Evolutionary conservation across 2,113 vertebrate genomes (phyloP), one percentile per base, ranked within the genome.

Genomic region (Penelope pileata): DNA sequence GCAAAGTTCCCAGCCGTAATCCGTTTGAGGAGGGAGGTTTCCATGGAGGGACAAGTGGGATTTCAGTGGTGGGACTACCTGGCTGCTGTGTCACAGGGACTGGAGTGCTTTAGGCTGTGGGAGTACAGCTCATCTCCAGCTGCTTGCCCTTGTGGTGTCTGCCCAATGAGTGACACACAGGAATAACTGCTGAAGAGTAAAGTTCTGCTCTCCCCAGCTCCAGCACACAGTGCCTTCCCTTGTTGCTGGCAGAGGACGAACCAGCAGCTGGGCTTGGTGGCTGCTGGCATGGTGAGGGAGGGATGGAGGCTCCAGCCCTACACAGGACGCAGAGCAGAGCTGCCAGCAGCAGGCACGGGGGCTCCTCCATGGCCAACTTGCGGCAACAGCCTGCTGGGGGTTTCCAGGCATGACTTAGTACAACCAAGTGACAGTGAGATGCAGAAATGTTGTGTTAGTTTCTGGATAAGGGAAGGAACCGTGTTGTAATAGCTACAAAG

Each of bases 331-430:
- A 53, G 51, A 83, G 27, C 36, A 2, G 6, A 63, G 42, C 50
- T 56, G 42, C 59, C 23, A 29, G 15, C 26, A 43, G 32, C 36
- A 45, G 66, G 32, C 22, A 32, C 1, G 2, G 10, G 30, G 30
- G 2, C 6, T 69, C 18, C 48, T 48, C 36, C 48, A 27, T 1
- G 1, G 10, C 1, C 38, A 10, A 26, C 23, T 23, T 27, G 29
- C 14, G 27, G 66, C 19, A 53, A 34, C 72, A 78, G 21, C 34
- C 16, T 40, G 6, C 36, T 58, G 56, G 56, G 19, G 11, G 56
- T 38, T 62, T 62, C 36, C 59, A 62, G 26, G n/a, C 13, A 23
- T 53, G 51, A 53, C 26, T 29, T 53, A 29, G 27, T 38, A 27
- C 24, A 26, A 16, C 24, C 15, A 62, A 40, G 60, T 26, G 10